Conservation (phyloP, 1,140 invertebrate genomes). For the Maniola jurtina region DNA sequence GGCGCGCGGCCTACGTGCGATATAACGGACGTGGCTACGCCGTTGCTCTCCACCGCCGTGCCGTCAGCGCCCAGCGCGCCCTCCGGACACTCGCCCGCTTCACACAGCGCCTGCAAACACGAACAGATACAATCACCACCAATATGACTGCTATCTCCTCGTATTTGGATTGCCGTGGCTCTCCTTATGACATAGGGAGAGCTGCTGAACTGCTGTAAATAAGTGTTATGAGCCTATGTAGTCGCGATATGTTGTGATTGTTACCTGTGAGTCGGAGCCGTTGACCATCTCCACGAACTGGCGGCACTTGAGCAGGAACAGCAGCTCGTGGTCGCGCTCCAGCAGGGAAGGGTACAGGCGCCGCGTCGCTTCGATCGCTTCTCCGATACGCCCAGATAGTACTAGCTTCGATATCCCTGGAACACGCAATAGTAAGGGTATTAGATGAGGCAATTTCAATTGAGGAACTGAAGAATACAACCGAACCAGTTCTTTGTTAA, state of each 20-base stretch:
- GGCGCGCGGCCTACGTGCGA: conserved; percentile 60
- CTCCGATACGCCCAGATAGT: conserved; percentile 93
- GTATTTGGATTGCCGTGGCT: too few species aligned
- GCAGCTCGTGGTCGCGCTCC: conserved; percentile 92
- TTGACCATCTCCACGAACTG: conserved; percentile 98
- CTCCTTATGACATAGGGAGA: too few species aligned
- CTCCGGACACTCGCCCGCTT: conserved; percentile 13
- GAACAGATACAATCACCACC: background rate
- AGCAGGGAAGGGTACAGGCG: conserved; percentile 94
- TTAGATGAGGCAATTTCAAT: too few species aligned
- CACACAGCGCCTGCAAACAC: conserved; percentile 12
- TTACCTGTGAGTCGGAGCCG: conserved; percentile 87
- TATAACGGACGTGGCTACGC: conserved; percentile 68
- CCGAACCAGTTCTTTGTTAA: too few species aligned
- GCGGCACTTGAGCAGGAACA: conserved; percentile 97
- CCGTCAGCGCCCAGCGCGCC: conserved; percentile 25
- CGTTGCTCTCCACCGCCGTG: conserved; percentile 44
- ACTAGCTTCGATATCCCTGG: conserved; percentile 96
- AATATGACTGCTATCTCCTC: too few species aligned
- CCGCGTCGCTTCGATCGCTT: conserved; percentile 94
- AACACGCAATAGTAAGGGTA: conserved; percentile 26
- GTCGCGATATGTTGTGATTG: too few species aligned
- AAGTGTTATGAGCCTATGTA: too few species aligned
- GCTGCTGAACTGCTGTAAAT: too few species aligned
- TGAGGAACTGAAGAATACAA: too few species aligned